Base-by-base conservation (phyloP, 2,113 vertebrate species). In the Jacana jacana region DNA sequence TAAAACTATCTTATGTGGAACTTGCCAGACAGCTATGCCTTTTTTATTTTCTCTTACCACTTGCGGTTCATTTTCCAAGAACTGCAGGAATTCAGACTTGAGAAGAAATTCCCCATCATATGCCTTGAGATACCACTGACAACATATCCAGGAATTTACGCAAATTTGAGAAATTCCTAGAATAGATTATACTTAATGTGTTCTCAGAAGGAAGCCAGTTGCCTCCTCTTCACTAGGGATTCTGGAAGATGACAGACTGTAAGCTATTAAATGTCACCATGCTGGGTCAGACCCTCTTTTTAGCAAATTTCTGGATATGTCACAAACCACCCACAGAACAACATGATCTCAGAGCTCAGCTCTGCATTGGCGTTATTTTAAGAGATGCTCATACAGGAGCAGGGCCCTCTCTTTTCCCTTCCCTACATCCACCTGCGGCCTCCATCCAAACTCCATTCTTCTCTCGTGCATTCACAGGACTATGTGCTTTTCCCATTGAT, bases 231-330 rank as follows among this genome's bases (percentile, higher is more conserved):
- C 69, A 66, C 69, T 33, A 63, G 18, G 75, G 46, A 39, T 46
- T 86, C 42, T 60, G 73, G 83, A 68, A 90, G 72, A 91, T 92
- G 77, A 71, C 49, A 87, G 44, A 44, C 61, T 94, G 61, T 33
- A 82, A 92, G 63, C 84, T 72, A 89, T 65, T 91, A 85, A 91
- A 95, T 85, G 89, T 68, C 89, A 95, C 70, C 81, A n/a, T 12
- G n/a, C 6, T 58, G 8, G 22, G 78, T 60, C 12, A 2, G 49
- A 79, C 39, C 8, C 33, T 60, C 81, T 44, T 91, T 83, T 86
- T 79, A 85, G 49, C 70, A 76, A 65, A 37, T 85, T 89, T 65
- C 66, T 89, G 73, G 42, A 66, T 61, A 75, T 80, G 80, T 72
- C 85, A 91, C 84, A 87, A 95, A 89, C 65, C 73, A 91, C 52